A percentile compares a stretch with the other conserved stretches of the same genome.
Evolutionary conservation across 2,113 vertebrate species (phyloP).

Genomic region (Nannospalax galili): DNA sequence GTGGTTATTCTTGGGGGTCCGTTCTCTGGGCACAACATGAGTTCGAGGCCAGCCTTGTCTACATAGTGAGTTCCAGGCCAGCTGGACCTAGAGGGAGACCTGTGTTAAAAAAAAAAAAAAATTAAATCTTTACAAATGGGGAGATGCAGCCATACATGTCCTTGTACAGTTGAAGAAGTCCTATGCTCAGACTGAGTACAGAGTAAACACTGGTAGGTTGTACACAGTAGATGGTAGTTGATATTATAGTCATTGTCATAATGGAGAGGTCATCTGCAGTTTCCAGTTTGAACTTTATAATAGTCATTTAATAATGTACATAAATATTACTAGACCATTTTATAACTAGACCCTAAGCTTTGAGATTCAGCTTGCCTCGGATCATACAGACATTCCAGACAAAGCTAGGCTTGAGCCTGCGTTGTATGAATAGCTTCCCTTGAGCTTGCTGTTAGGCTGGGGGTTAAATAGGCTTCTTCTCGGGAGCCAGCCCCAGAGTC

Average conservation of each 20-base stretch:
- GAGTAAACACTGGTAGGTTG: neutral
- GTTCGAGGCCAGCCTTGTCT: too few species aligned
- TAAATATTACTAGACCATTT: slow-evolving; percentile 39
- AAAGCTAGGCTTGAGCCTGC: neutral
- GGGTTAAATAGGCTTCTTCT: neutral
- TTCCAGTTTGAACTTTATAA: slow-evolving; percentile 22
- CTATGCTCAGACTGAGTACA: neutral
- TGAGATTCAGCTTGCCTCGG: neutral
- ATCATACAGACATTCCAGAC: neutral
- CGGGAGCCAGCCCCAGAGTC: neutral
- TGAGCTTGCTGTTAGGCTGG: neutral
- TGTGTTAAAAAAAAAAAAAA: too few species aligned
- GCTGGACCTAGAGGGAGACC: too few species aligned
- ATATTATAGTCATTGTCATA: neutral
- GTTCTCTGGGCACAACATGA: too few species aligned
- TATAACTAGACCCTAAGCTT: neutral
- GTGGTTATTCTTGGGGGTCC: too few species aligned
- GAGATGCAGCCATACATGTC: too few species aligned
- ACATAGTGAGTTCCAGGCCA: too few species aligned
- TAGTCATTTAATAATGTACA: neutral
- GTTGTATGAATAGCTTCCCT: neutral
- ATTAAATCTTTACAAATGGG: too few species aligned
- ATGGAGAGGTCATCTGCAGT: neutral
- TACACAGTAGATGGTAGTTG: neutral
- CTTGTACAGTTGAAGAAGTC: neutral